Evolutionary conservation across 2,797 vertebrate genomes (phyloP).

Genomic region (Falco peregrinus): DNA sequence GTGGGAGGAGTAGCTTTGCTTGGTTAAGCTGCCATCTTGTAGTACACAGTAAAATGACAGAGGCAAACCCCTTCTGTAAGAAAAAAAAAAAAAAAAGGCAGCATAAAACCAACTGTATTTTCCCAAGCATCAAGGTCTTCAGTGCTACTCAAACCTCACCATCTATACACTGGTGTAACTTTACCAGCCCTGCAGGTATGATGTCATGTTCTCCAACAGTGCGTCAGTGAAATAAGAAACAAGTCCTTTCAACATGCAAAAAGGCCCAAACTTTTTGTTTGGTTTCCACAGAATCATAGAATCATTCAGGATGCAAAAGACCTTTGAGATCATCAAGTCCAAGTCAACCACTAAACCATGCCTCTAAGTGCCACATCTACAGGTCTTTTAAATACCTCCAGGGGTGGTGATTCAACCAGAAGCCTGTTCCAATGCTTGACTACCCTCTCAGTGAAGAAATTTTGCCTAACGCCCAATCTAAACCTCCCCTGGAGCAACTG

Average conservation of each 20-base stretch:
- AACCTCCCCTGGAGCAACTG: background rate
- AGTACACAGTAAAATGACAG: background rate
- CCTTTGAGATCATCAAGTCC: background rate
- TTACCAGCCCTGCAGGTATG: background rate
- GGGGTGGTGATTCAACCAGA: background rate
- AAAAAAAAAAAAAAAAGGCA: background rate
- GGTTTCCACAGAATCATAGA: background rate
- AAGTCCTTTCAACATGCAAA: background rate
- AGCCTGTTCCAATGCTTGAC: background rate
- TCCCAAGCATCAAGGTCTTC: background rate
- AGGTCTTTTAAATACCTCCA: background rate
- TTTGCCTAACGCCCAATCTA: background rate
- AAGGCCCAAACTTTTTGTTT: background rate
- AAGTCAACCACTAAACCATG: background rate
- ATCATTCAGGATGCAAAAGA: background rate
- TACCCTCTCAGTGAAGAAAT: background rate
- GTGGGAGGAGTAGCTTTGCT: background rate
- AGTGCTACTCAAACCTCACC: background rate
- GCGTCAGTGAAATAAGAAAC: slow-evolving; percentile 33
- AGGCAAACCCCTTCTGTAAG: background rate
- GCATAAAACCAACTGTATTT: background rate
- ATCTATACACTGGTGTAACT: background rate
- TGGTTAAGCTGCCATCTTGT: background rate
- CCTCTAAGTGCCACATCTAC: background rate
- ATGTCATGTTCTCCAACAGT: slow-evolving; percentile 6